Percentiles rank a stretch among this genome's conserved stretches.
phyloP scores from a whole-genome alignment of 2,113 vertebrate genomes.

The Coptodon rendalli region DNA sequence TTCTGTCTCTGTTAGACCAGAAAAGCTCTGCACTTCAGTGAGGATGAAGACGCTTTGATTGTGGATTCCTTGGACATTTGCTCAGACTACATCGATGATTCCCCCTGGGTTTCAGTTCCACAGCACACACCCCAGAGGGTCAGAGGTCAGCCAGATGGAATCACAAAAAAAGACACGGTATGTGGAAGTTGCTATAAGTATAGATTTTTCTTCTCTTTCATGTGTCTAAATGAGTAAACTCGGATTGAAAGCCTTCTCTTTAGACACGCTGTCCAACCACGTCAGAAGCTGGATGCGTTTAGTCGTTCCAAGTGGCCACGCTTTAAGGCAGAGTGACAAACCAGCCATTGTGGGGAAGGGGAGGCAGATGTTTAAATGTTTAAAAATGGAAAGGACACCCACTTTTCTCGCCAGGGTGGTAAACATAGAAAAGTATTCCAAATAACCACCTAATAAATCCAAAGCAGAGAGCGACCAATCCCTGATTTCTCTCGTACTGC shows the following conservation, averaged over 20 bases:
- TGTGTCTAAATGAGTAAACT: background rate
- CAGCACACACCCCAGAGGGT: slow-evolving; percentile 21
- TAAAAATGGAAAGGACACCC: background rate
- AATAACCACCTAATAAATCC: background rate
- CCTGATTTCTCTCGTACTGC: background rate
- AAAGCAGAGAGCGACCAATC: background rate
- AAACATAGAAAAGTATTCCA: background rate
- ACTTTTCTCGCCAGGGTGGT: background rate
- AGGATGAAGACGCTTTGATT: slow-evolving; percentile 38
- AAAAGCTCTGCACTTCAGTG: slow-evolving; percentile 55
- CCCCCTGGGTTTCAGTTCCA: slow-evolving; percentile 19
- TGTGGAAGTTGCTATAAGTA: background rate
- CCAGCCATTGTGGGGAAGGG: background rate
- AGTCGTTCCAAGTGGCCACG: background rate
- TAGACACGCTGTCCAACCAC: background rate
- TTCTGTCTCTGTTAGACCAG: slow-evolving; percentile 41
- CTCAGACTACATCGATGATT: slow-evolving; percentile 60
- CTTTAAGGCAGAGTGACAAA: background rate
- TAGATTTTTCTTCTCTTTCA: background rate
- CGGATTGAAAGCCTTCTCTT: background rate
- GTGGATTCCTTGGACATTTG: slow-evolving; percentile 67
- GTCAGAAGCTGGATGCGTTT: background rate
- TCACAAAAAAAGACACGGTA: slow-evolving; percentile 12
- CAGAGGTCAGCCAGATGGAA: slow-evolving; percentile 31
- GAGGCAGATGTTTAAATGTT: background rate